Evolutionary conservation across 2,113 vertebrate species (phyloP).

Genomic region (Sisor rabdophorus): DNA sequence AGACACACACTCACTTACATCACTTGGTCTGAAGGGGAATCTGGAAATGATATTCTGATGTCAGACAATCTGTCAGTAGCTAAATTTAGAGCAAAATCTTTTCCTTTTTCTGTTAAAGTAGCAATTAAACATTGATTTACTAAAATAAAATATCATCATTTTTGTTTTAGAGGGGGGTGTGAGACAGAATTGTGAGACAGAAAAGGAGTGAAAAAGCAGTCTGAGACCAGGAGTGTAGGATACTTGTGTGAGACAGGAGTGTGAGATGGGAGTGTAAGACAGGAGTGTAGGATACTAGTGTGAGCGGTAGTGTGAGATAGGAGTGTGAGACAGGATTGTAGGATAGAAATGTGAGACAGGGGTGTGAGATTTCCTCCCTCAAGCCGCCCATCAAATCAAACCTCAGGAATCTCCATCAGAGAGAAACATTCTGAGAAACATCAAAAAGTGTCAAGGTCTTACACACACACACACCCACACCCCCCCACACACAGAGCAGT

Average conservation of each 20-base stretch:
- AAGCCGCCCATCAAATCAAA: no score
- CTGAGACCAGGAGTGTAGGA: not conserved
- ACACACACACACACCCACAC: no score
- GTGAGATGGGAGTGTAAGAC: no score
- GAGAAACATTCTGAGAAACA: constrained; percentile 1
- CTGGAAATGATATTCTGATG: constrained; percentile 19
- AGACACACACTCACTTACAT: constrained; percentile 15
- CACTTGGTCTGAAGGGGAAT: constrained; percentile 22
- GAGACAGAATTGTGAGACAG: no score
- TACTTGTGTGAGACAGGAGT: no score
- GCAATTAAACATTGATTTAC: not conserved
- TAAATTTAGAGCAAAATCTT: not conserved
- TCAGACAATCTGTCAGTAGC: not conserved
- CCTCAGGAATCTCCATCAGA: not conserved
- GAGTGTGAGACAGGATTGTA: no score
- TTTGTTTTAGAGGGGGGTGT: no score
- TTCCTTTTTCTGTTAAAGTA: not conserved
- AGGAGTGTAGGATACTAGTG: no score
- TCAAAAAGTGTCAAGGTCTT: not conserved
- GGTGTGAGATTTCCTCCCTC: no score
- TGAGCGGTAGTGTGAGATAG: no score
- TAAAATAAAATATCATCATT: not conserved
- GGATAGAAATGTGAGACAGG: no score
- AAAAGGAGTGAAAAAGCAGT: no score
- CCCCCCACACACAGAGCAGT: not conserved